Base-by-base conservation (phyloP, 2,888 invertebrate species). In the Ophion slaviceki region DNA sequence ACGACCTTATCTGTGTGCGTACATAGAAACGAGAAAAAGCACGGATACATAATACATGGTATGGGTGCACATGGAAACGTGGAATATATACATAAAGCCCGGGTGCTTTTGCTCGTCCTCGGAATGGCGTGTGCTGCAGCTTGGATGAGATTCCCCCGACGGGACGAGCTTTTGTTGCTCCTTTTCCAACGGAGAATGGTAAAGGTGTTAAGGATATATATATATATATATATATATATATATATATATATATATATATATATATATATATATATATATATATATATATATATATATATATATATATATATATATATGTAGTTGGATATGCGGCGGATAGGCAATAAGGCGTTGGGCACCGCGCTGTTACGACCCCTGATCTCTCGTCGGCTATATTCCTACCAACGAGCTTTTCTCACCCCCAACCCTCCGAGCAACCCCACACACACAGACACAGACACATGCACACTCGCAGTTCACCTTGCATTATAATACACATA, bases 311-410 rank as follows among this genome's bases (percentile, higher is more conserved):
- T 47, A 28, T 75, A 24, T 45, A 75, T 45, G 67, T 6, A 71
- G 67, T 45, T 72, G 57, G 61, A 61, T 76, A 82, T 89, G 88
- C 87, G 90, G 90, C 88, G 89, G 91, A 90, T 89, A 84, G 89
- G 92, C 92, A 91, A 93, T 93, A 92, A 93, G 92, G 92, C 88
- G 91, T 89, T 91, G 90, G 91, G 91, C 90, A 92, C 93, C 92
- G 90, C 92, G 92, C 91, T 89, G 92, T 92, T 92, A 92, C 92
- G 92, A 92, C 90, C 92, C 90, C 91, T 93, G 92, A 93, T 93
- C 92, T 92, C 87, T 89, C 90, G 86, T 53, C 82, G 70, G 74
- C 84, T 85, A 74, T 83, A 86, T 83, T 84, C 74, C 80, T 68
- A 72, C 77, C 77, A 74, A 78, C 83, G 80, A 86, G 77, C 82